A percentile compares a stretch with the other conserved stretches of the same genome.
Conservation (phyloP, 2,888 invertebrate genomes). For the Ischnura elegans region DNA sequence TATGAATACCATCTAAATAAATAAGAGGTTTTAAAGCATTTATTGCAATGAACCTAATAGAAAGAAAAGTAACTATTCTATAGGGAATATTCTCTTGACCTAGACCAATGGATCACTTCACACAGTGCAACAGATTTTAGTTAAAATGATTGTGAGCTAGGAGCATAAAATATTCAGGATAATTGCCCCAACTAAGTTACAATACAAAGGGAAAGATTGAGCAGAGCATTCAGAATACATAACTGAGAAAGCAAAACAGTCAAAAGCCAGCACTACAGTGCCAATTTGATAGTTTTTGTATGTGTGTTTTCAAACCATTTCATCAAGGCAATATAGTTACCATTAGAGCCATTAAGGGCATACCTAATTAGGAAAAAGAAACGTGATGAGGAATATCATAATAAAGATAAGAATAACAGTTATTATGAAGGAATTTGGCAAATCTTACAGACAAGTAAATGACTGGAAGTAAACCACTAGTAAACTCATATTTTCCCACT, state of each 20-base stretch:
- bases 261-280: constrained; percentile 11
- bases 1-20: background rate
- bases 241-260: background rate
- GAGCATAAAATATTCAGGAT: background rate
- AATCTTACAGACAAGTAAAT: too few relatives aligned
- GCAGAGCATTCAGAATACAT: background rate
- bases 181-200: background rate
- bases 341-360: background rate
- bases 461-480: too few relatives aligned
- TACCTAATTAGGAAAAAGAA: background rate
- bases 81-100: too few relatives aligned
- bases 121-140: background rate
- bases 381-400: background rate
- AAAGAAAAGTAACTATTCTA: background rate
- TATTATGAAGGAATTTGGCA: too few relatives aligned
- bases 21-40: background rate
- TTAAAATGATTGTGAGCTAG: background rate
- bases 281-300: background rate
- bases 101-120: background rate
- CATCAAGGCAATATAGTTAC: background rate
- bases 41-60: background rate
- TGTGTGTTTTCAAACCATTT: background rate
- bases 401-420: too few relatives aligned
- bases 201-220: background rate
- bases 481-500: too few relatives aligned